Base-by-base conservation (phyloP, 2,888 invertebrate genomes). In the Drosophila antonietae region DNA sequence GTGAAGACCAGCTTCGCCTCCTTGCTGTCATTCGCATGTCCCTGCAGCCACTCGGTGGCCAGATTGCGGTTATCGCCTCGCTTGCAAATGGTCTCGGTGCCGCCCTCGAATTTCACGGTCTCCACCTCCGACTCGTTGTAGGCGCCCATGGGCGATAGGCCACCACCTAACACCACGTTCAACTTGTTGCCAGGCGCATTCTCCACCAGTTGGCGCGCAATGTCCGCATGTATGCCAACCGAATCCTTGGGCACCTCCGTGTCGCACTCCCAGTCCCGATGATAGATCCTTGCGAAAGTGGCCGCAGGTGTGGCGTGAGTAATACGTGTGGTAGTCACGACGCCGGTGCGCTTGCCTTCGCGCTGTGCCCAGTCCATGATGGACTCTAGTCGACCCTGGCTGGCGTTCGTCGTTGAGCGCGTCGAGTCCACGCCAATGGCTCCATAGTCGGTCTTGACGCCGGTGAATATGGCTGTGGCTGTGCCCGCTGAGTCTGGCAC, bases 401-500 rank as follows among this genome's bases (percentile, higher is more conserved):
- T 87, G 46, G 92, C 90, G 71, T 92, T 75, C 1, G 73, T 68
- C 55, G 68, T 80, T 5, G 86, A 86, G 10, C 91, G 88, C 2
- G 91, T 91, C 61, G 68, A 78, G 63, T 92, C 90, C 74, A 95
- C 91, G 8, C 95, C 95, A 53, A 95, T 91, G 12, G 94, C 93
- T 62, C 93, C 94, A 74, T 94, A 94, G 73, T 94, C 94, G 46
- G 94, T 94, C 91, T 95, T 95, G 0, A 94, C 94, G 1, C 95
- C 95, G 61, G 94, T 93, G 78, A 95, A 94, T 84, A 95, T 93
- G 2, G 95, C 95, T 1, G 95, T 96, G 0, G 95, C 95, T 1
- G 96, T 95, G 3, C 94, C 95, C 2, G 96, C 95, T 3, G 95
- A 95, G 85, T 96, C 96, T 0, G 96, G 94, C 15, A 95, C 95